Base-by-base conservation (phyloP, 1,140 invertebrate species). In the Nephotettix cincticeps region DNA sequence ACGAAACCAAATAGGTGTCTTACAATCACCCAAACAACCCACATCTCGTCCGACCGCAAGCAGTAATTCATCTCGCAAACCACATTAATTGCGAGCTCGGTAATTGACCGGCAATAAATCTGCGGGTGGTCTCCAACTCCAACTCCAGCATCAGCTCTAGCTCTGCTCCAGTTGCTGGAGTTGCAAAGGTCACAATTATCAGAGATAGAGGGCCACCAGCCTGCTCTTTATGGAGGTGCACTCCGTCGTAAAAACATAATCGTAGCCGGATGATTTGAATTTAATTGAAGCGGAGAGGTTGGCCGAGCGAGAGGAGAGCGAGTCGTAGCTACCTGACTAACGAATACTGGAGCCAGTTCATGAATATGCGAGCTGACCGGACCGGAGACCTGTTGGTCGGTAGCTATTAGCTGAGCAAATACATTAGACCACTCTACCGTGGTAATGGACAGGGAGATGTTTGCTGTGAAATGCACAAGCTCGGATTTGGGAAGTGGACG, bases 401-500 rank as follows among this genome's bases (percentile, higher is more conserved):
- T 14, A 61, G 56, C 56, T 61, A 61, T 61, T 61, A 61, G 56
- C 23, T 28, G 25, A 61, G 56, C 56, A 61, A 61, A 61, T 61
- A 61, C 56, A 61, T 61, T 61, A 61, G 56, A 14, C 21, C 21
- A 23, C 32, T 36, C 17, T n/a, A n/a, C n/a, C n/a, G n/a, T n/a
- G n/a, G n/a, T n/a, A n/a, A n/a, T n/a, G n/a, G 43, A 1, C 13
- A 28, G 43, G 40, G 58, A 43, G 69, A 64, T 28, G n/a, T 28
- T 29, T 23, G 25, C 28, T 51, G 61, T 43, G 14, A 68, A 17
- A 58, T 27, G 30, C 19, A 36, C 36, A n/a, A n/a, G 25, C 45
- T 51, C 36, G 23, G 27, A 68, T 40, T 27, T 43, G 40, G 45
- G 30, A 21, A 27, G 68, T 19, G 29, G 32, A 14, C 14, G 32